Evolutionary conservation across 2,888 invertebrate genomes (phyloP), one percentile per base, ranked within the genome.

Genomic region (Drosophila cognata): DNA sequence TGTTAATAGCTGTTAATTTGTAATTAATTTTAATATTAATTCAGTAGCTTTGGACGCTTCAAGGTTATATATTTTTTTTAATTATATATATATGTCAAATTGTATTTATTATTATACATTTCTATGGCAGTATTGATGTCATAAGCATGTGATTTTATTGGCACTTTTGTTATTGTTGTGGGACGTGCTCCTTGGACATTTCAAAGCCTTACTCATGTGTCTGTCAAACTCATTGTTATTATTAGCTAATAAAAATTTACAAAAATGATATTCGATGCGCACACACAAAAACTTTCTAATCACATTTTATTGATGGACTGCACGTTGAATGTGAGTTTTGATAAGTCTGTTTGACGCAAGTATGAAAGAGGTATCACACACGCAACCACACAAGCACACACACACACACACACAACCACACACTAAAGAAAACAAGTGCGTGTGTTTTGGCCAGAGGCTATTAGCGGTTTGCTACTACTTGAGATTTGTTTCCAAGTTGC

Each of bases 201-300:
- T 33, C 11, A 29, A 18, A 35, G 52, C 13, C 46, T 25, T 25
- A 16, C 28, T 43, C 55, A 46, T 58, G 29, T 56, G 58, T 48
- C 57, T 62, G 53, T 38, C 53, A 48, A 52, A 63, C 52, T 57
- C 60, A 63, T 66, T 70, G 36, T 59, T 56, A 28, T 74, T 71
- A 87, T 84, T 75, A 75, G 33, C 69, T 55, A 78, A 82, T 71
- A 75, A 77, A 80, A 58, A 36, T 56, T 11, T 35, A 59, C 29
- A 46, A 41, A 55, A 64, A 53, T 56, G 2, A 55, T 75, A 71
- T 60, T 53, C 62, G 60, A 43, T 43, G 68, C 66, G 64, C 71
- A 69, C 63, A 70, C 60, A 60, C 53, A 68, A 76, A 87, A 79
- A 87, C 90, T 87, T 87, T 90, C 87, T 82, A 89, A 84, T 90